Evolutionary conservation across 2,113 vertebrate species (phyloP).

Genomic region (Neomonachus schauinslandi): DNA sequence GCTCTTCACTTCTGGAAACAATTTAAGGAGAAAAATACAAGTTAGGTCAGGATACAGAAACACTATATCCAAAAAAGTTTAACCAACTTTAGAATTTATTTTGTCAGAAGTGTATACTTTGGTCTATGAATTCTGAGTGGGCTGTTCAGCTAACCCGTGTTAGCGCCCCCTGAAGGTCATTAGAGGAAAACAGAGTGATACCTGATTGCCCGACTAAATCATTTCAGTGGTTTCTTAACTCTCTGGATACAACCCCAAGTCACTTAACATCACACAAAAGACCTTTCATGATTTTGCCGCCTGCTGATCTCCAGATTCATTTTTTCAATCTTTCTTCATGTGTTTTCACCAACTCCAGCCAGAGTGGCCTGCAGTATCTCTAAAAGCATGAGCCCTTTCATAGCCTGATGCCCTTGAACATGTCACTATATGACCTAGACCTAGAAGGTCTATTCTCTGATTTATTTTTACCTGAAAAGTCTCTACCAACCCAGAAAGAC

Average conservation of each 20-base stretch:
- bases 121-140: not conserved
- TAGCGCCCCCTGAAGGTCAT: not conserved
- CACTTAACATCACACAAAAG: not conserved
- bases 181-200: not conserved
- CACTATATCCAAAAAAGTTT: not conserved
- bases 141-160: not conserved
- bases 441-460: not conserved
- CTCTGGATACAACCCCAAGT: not conserved
- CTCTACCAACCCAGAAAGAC: not conserved
- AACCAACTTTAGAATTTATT: not conserved
- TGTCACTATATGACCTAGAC: not conserved
- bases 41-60: not conserved
- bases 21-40: not conserved
- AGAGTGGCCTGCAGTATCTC: not conserved
- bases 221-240: not conserved
- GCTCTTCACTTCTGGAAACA: not conserved
- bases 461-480: not conserved
- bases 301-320: not conserved
- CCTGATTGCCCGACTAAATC: not conserved
- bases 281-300: not conserved
- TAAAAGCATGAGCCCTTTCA: not conserved
- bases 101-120: not conserved
- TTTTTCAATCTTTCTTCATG: not conserved
- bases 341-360: not conserved
- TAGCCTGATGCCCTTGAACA: not conserved